Base-by-base conservation (phyloP, 2,797 vertebrate species). In the Poeciliopsis paucimaculata region DNA sequence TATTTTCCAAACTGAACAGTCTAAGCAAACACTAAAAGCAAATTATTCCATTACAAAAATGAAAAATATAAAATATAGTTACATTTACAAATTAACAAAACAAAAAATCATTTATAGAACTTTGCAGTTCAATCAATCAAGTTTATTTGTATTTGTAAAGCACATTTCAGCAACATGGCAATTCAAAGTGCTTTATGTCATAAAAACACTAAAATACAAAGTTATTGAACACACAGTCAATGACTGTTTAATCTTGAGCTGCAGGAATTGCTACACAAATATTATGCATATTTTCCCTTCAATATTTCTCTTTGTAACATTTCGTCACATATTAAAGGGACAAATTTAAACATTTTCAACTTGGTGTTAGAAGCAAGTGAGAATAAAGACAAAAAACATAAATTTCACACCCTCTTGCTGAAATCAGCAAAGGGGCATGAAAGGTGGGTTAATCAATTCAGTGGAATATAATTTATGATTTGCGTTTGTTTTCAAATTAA, bases 401-500 rank as follows among this genome's bases (percentile, higher is more conserved):
- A 18, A 23, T 6, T 41, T 70, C 1, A 41, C 0, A 43, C 23
- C 23, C 2, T 70, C 36, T 1, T 68, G 36, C 36, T 68, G 66
- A 70, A 41, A 68, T 68, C 41, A 70, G 39, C 68, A n/a, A 45
- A n/a, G 26, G 41, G 68, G 26, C 1, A 26, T 12, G 68, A 5
- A 12, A 2, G 39, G 20, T 20, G 60, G 57, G 57, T 8, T 41
- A 5, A 66, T 66, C 3, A 66, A 77, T 43, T 8, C 64, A 55
- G 36, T 53, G 16, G 10, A n/a, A 41, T 53, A 73, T 57, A 0
- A 82, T 77, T 64, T 51, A 66, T 45, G 75, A 49, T 26, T 0
- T 26, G 28, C 18, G 39, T 71, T 62, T 43, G 41, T 82, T 79
- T 53, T 80, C 34, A 53, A 70, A 83, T 77, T 10, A 71, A 75